Conservation (phyloP, 2,888 invertebrate genomes). For the Serrognathus titanus region DNA sequence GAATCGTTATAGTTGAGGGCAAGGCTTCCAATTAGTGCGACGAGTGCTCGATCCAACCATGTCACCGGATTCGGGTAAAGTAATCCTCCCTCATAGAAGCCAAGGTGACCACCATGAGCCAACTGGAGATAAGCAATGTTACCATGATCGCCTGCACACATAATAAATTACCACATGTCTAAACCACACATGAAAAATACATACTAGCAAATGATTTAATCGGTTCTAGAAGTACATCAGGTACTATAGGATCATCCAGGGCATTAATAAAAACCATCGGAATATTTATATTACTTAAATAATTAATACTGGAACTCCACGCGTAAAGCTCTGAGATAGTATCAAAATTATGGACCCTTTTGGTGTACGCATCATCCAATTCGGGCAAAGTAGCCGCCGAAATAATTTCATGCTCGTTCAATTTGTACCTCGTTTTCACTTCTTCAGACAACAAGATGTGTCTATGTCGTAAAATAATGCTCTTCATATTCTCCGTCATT, state of each 20-base stretch:
- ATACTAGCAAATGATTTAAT: slow-evolving; percentile 75
- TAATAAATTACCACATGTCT: slow-evolving; percentile 8
- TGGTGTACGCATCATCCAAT: slow-evolving; percentile 86
- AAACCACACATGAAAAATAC: slow-evolving; percentile 37
- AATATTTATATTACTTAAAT: slow-evolving; percentile 71
- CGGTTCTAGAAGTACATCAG: slow-evolving; percentile 69
- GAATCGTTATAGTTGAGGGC: slow-evolving; percentile 52
- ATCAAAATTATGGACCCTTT: slow-evolving; percentile 72
- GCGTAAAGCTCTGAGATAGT: slow-evolving; percentile 77
- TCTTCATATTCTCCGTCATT: slow-evolving; percentile 90
- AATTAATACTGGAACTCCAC: slow-evolving; percentile 81
- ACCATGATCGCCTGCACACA: slow-evolving; percentile 58
- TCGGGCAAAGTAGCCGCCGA: slow-evolving; percentile 84
- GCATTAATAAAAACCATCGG: slow-evolving; percentile 92
- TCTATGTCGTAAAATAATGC: slow-evolving; percentile 81
- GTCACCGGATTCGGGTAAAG: slow-evolving; percentile 86
- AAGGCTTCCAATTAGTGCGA: slow-evolving; percentile 73
- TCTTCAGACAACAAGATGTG: slow-evolving; percentile 72
- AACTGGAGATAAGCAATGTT: slow-evolving; percentile 75
- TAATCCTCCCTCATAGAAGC: slow-evolving; percentile 89
- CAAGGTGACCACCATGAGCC: slow-evolving; percentile 91
- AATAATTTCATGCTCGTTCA: slow-evolving; percentile 79
- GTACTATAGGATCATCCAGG: slow-evolving; percentile 88
- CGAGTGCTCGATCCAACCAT: slow-evolving; percentile 88
- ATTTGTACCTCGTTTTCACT: slow-evolving; percentile 61